Evolutionary conservation across 2,113 vertebrate species (phyloP).

Genomic region (Ovis aries): ARS-UI_Ramb_v3.0 NC_056057.1:97134501-97135000

Average conservation of each 20-base stretch:
- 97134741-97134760: conserved; percentile 32
- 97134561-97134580: conserved; percentile 60
- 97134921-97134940: conserved; percentile 11
- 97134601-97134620: not conserved
- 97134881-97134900: conserved; percentile 15
- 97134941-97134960: not conserved
- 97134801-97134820: not conserved
- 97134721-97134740: conserved; percentile 6
- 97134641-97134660: conserved; percentile 10
- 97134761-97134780: conserved; percentile 13
- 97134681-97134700: not conserved
- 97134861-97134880: not conserved
- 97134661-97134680: conserved; percentile 18
- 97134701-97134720: not conserved
- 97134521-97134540: conserved; percentile 74
- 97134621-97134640: not conserved
- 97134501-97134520: conserved; percentile 66
- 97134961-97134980: not conserved
- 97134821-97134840: not conserved
- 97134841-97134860: not conserved
- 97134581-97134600: conserved; percentile 28
- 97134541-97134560: conserved; percentile 53
- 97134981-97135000: not conserved
- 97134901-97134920: not conserved
- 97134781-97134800: not conserved